Evolutionary conservation across 1,140 invertebrate species (phyloP), one percentile per base, ranked within the genome.

Genomic region (Melanaphis sacchari): DNA sequence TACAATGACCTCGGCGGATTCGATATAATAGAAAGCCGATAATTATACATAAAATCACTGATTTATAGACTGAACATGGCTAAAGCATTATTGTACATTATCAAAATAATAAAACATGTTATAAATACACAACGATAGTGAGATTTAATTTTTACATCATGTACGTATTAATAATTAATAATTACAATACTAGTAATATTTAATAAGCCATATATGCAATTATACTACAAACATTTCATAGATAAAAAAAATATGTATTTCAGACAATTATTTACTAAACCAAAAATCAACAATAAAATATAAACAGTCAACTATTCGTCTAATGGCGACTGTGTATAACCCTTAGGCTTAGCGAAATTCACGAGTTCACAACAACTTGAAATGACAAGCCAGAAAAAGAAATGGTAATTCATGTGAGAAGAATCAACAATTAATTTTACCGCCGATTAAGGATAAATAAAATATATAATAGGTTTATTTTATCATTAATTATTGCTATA

Each of bases 341-440:
- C 54, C 24, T 2, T 15, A 18, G n/a, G n/a, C n/a, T 76, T 18
- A 18, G n/a, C 31, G 31, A 1, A 76, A 76, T 18, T 76, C 31
- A 76, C 31, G 59, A 76, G 59, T 76, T 87, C 85, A 43, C 15
- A 6, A 46, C 18, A 24, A 31, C 82, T 24, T 7, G 26, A 84
- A 26, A 3, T 40, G 38, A 84, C 82, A 9, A 40, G 82, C 40
- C 24, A 40, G 22, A 84, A 82, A 82, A 81, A 82, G n/a, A 82
- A 82, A 82, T 82, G 7, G 26, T 43, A 88, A 88, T 88, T 88
- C 31, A 88, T 21, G 31, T 43, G 31, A 88, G 31, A 46, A 43
- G 41, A 43, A 18, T 46, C 6, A 18, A 88, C 85, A 43, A 88
- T 88, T 88, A 88, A 88, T 88, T 88, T 87, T 87, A 87, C 84